Conservation (phyloP, 2,797 vertebrate genomes). For the Tragelaphus oryx region DNA sequence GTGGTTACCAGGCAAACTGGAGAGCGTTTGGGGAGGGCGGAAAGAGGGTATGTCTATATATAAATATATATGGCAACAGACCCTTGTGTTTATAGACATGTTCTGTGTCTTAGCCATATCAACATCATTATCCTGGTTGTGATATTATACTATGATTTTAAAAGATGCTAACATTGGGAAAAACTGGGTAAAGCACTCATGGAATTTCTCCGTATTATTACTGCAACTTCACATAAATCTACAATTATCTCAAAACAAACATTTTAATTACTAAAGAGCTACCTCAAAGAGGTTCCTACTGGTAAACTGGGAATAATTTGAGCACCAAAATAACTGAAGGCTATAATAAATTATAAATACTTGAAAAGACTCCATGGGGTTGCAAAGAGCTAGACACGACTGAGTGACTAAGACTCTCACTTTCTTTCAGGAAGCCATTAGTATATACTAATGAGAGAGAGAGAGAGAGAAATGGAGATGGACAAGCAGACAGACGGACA, state of each 20-base stretch:
- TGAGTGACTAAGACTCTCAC: not conserved
- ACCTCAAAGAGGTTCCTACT: not conserved
- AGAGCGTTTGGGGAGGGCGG: too few species aligned
- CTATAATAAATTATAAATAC: not conserved
- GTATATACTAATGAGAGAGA: not conserved
- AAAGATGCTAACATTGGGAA: not conserved
- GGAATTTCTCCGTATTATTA: not conserved
- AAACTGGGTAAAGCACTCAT: not conserved
- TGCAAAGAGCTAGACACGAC: not conserved
- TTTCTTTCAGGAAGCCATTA: not conserved
- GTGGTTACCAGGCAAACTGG: not conserved
- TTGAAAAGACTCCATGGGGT: not conserved
- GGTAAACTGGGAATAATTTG: not conserved
- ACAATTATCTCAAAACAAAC: not conserved
- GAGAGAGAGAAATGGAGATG: not conserved
- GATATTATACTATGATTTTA: not conserved
- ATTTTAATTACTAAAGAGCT: not conserved
- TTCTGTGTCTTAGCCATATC: not conserved
- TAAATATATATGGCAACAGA: not conserved
- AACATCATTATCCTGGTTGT: not conserved
- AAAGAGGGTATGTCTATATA: not conserved
- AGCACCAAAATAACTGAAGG: not conserved
- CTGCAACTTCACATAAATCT: not conserved
- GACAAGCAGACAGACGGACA: not conserved
- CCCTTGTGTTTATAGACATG: not conserved